These are phyloP conservation scores for Oreocharis arfaki DNA, from an alignment of 2,113 vertebrate genomes.

Conservation along the genomic window DNA sequence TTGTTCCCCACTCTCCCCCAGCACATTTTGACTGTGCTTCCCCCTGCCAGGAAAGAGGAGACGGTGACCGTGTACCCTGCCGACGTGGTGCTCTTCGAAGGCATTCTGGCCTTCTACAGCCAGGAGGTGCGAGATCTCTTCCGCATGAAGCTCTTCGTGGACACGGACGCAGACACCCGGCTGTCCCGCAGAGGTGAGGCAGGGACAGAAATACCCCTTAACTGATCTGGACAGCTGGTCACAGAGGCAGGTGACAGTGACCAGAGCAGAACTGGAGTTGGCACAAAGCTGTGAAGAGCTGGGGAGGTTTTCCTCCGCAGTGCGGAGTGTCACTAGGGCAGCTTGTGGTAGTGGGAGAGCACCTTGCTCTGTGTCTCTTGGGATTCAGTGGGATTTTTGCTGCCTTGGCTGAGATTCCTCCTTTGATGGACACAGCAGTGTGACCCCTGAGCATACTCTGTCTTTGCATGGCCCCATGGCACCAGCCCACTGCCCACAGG, in stretches of 20 bases:
- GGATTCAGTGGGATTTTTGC: neutral
- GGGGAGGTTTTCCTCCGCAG: neutral
- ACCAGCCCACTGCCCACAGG: neutral
- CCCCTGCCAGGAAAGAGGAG: slow-evolving; percentile 86
- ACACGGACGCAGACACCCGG: slow-evolving; percentile 93
- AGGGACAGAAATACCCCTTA: neutral
- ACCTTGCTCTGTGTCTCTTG: neutral
- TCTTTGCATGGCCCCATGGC: neutral
- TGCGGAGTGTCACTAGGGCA: neutral
- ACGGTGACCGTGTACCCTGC: slow-evolving; percentile 91
- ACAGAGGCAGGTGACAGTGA: neutral
- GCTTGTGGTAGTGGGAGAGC: neutral
- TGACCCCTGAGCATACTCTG: neutral
- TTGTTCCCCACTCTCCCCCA: neutral
- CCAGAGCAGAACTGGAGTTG: neutral
- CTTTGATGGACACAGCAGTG: neutral
- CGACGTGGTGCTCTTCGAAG: slow-evolving; percentile 94
- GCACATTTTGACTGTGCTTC: neutral
- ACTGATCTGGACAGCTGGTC: neutral
- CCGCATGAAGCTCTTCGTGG: slow-evolving; percentile 98
- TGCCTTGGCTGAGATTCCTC: neutral
- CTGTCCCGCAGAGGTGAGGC: slow-evolving; percentile 91
- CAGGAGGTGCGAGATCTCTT: slow-evolving; percentile 95
- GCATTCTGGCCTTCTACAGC: slow-evolving; percentile 95
- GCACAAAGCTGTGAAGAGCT: neutral